Percentiles rank a stretch among this genome's conserved stretches.
phyloP scores from a whole-genome alignment of 2,888 invertebrate species.

The Dilophus febrilis region DNA sequence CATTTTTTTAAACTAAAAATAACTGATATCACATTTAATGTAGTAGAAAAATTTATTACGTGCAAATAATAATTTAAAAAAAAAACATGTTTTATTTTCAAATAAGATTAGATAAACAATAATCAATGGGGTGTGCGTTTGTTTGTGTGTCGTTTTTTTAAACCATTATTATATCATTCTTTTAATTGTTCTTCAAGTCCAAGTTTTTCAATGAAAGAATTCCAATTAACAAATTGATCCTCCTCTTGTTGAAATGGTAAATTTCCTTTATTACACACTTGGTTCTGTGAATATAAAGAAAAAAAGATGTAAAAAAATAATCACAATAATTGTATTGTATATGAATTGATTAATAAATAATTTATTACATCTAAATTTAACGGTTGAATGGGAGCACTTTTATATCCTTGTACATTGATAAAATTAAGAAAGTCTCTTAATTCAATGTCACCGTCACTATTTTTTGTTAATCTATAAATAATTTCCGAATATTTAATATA shows the following conservation, averaged over 20 bases:
- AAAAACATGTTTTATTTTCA: too few species aligned
- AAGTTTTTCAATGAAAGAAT: slow-evolving; percentile 22
- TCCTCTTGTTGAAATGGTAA: slow-evolving; percentile 25
- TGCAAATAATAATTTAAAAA: too few species aligned
- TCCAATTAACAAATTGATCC: slow-evolving; percentile 24
- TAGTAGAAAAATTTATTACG: too few species aligned
- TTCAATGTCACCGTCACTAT: slow-evolving; percentile 44
- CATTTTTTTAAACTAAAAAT: too few species aligned
- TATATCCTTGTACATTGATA: slow-evolving; percentile 45
- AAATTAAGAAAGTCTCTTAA: slow-evolving; percentile 54
- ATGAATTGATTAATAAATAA: too few species aligned
- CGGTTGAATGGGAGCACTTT: slow-evolving; percentile 32
- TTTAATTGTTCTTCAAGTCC: slow-evolving; percentile 22
- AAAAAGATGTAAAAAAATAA: neutral
- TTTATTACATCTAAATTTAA: slow-evolving; percentile 32
- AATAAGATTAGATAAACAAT: too few species aligned
- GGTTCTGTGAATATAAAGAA: slow-evolving; percentile 6
- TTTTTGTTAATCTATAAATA: slow-evolving; percentile 40
- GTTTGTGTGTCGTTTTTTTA: too few species aligned
- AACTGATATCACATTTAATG: too few species aligned
- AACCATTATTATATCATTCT: too few species aligned
- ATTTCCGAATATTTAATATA: too few species aligned
- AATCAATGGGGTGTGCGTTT: too few species aligned
- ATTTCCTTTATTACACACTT: slow-evolving; percentile 24
- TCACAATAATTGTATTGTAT: too few species aligned